Conservation (phyloP, 2,888 invertebrate genomes). For the Platycheirus albimanus region DNA sequence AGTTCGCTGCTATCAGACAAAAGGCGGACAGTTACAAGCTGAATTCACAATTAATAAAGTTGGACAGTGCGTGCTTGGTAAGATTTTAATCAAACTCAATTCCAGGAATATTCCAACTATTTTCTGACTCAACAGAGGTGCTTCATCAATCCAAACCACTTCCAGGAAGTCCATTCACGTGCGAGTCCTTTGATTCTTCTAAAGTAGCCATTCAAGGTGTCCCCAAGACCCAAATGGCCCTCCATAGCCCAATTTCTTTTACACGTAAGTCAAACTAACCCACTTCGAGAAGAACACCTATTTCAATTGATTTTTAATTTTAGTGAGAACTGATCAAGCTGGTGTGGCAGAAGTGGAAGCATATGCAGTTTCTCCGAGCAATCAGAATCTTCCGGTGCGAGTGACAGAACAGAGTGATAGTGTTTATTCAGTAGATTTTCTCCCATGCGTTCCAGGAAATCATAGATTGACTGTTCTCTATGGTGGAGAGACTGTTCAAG, state of each 20-base stretch:
- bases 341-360: conserved; percentile 94
- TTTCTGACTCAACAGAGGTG: conserved; percentile 87
- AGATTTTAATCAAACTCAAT: conserved; percentile 63
- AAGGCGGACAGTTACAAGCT: conserved; percentile 96
- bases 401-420: conserved; percentile 88
- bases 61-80: conserved; percentile 87
- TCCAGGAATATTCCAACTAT: not conserved
- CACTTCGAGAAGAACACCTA: not conserved
- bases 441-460: conserved; percentile 90
- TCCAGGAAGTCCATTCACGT: conserved; percentile 95
- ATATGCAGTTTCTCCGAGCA: conserved; percentile 93
- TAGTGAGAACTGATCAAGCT: conserved; percentile 91
- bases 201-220: conserved; percentile 91
- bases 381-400: conserved; percentile 91
- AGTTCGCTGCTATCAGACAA: conserved; percentile 97
- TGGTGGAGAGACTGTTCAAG: conserved; percentile 85
- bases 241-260: conserved; percentile 92
- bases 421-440: conserved; percentile 90
- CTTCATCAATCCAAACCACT: conserved; percentile 94
- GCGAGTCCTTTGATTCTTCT: conserved; percentile 95
- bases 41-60: conserved; percentile 94
- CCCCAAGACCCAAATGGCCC: conserved; percentile 89
- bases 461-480: conserved; percentile 87
- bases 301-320: conserved; percentile 51
- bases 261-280: conserved; percentile 85